These are phyloP conservation scores for Latheticus oryzae DNA, from an alignment of 2,888 invertebrate species.

Conservation along the genomic window DNA sequence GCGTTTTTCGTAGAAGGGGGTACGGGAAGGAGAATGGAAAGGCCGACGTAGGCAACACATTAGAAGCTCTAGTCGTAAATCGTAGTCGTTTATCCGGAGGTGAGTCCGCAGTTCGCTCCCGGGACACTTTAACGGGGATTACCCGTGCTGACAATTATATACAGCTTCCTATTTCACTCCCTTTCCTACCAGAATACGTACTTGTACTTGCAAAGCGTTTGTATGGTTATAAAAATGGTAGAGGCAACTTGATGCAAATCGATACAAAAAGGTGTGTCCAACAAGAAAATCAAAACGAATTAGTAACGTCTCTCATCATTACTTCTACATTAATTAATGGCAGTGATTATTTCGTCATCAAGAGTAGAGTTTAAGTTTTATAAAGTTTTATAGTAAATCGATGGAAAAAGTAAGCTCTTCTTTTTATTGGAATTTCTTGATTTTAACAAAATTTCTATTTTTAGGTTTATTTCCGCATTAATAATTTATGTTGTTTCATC, in stretches of 20 bases:
- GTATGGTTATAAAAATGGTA: conserved; percentile 16
- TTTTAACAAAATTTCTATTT: too few species aligned
- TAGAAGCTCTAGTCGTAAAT: conserved; percentile 69
- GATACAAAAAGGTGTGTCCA: conserved; percentile 32
- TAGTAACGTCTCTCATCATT: too few species aligned
- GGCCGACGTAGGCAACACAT: conserved; percentile 68
- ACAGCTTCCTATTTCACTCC: conserved; percentile 56
- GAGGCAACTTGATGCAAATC: conserved; percentile 13
- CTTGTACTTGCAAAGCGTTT: conserved; percentile 21
- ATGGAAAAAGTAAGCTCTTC: too few species aligned
- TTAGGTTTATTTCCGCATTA: too few species aligned
- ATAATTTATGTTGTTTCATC: too few species aligned
- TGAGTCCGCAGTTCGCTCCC: conserved; percentile 68
- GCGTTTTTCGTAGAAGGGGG: conserved; percentile 1
- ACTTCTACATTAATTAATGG: too few species aligned
- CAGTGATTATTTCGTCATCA: too few species aligned
- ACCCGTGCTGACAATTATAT: conserved; percentile 70
- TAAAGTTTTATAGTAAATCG: too few species aligned
- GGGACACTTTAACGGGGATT: conserved; percentile 70
- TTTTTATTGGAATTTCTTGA: too few species aligned
- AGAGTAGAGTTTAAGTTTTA: too few species aligned
- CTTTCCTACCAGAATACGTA: conserved; percentile 35
- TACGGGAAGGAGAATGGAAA: conserved; percentile 15
- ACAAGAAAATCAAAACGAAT: conserved; percentile 21
- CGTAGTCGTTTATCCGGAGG: conserved; percentile 70